Evolutionary conservation across 2,888 invertebrate genomes (phyloP), one percentile per base, ranked within the genome.

Genomic region (Belgica antarctica): DNA sequence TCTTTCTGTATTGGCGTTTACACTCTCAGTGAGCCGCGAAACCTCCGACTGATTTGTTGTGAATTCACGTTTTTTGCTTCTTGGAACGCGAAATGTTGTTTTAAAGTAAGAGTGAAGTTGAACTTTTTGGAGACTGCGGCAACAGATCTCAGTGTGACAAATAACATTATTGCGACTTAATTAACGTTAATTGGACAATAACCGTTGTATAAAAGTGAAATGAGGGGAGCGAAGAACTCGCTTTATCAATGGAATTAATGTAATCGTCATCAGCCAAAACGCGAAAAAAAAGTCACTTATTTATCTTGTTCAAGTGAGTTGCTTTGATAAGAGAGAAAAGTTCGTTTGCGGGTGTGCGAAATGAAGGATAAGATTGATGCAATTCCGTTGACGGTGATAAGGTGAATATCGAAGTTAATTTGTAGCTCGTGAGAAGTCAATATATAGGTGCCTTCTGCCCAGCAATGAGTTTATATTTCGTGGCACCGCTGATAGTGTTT

Each of bases 301-400:
- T 62, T 62, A 62, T 62, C 59, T 24, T 25, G 2, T 59, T 59
- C 34, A 62, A 59, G 15, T 59, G n/a, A n/a, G n/a, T 25, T 12
- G 15, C n/a, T 19, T 25, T 66, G 47, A 47, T 47, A 68, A 52
- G 57, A 41, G 25, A 24, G 17, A 19, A 65, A 28, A 41, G n/a
- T 65, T 27, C n/a, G 28, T 31, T 57, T 68, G 8, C 34, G 17
- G 31, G 52, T 27, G 27, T 31, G 27, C 27, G 46, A 27, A 61
- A 61, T 59, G 59, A 69, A 69, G 59, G 36, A 59, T 25, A 34
- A 69, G 25, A 31, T 59, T 36, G 61, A 69, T 69, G 47, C 66
- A 52, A 66, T 66, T 66, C 66, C 66, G 47, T 27, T 66, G 22
- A 66, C 66, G n/a, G 52, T 52, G 66, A 66, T 66, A 66, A 66